A percentile compares a stretch with the other conserved stretches of the same genome.
These are phyloP conservation scores for Lymantria monacha DNA, from an alignment of 2,888 invertebrate species.

Conservation along the genomic window DNA sequence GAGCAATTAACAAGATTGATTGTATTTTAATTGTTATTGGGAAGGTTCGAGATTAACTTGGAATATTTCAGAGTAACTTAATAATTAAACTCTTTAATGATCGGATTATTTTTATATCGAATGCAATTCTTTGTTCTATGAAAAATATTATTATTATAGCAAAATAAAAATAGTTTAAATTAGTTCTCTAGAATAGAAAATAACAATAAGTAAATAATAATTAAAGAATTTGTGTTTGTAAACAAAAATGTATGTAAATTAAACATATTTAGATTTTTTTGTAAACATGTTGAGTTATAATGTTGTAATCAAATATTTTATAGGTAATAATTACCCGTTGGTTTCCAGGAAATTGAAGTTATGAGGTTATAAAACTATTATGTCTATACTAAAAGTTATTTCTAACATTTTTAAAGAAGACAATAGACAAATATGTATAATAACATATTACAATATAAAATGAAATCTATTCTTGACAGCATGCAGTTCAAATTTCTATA, in stretches of 20 bases:
- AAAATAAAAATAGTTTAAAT: too few species aligned
- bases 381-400: slow-evolving; percentile 21
- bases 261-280: neutral
- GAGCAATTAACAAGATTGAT: slow-evolving; percentile 2
- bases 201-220: too few species aligned
- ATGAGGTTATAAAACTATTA: slow-evolving; percentile 27
- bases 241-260: neutral
- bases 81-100: too few species aligned
- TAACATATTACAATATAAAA: slow-evolving; percentile 9
- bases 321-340: slow-evolving; percentile 7
- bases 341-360: slow-evolving; percentile 25
- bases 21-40: neutral
- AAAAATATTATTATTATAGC: too few species aligned
- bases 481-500: slow-evolving; percentile 30
- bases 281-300: neutral
- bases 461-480: slow-evolving; percentile 15
- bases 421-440: slow-evolving; percentile 16
- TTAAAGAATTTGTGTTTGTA: neutral
- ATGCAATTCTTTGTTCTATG: too few species aligned
- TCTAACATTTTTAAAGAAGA: slow-evolving; percentile 21
- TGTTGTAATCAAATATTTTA: slow-evolving; percentile 1
- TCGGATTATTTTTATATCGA: too few species aligned
- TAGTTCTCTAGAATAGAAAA: too few species aligned
- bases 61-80: too few species aligned
- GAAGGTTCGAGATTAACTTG: neutral